These are phyloP conservation scores for Leptopilina myrica DNA, from an alignment of 2,888 invertebrate species.

Conservation along the genomic window DNA sequence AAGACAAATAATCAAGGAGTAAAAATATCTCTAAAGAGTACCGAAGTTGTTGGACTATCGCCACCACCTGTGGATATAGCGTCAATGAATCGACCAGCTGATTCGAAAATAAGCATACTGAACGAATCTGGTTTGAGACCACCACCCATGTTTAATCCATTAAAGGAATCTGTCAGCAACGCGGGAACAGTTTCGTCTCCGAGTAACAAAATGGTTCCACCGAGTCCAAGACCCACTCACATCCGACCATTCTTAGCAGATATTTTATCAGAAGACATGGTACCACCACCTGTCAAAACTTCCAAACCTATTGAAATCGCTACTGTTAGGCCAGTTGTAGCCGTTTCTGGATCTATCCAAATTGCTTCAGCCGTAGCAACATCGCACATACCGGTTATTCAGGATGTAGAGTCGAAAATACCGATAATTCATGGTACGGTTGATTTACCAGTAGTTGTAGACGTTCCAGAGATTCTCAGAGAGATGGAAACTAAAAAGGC, in stretches of 20 bases:
- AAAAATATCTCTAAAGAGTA: conserved; percentile 69
- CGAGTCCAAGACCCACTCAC: conserved; percentile 66
- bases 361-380: conserved; percentile 72
- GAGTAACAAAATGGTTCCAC: conserved; percentile 68
- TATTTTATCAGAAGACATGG: conserved; percentile 73
- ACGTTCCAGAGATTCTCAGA: conserved; percentile 69
- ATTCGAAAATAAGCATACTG: conserved; percentile 54
- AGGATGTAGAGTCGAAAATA: conserved; percentile 73
- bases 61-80: conserved; percentile 72
- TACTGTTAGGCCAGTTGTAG: conserved; percentile 68
- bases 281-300: conserved; percentile 65
- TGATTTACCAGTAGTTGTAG: conserved; percentile 71
- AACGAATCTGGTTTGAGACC: conserved; percentile 66
- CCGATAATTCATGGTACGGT: conserved; percentile 75
- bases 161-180: conserved; percentile 65
- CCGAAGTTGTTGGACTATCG: conserved; percentile 71
- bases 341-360: conserved; percentile 73
- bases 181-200: conserved; percentile 62
- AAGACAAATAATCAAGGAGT: conserved; percentile 60
- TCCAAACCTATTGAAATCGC: conserved; percentile 66
- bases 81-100: conserved; percentile 65
- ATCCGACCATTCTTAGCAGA: conserved; percentile 71
- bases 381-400: conserved; percentile 72
- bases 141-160: conserved; percentile 71
- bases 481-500: conserved; percentile 64